Evolutionary conservation across 2,113 vertebrate species (phyloP).

Genomic region (Brachirus orientalis): DNA sequence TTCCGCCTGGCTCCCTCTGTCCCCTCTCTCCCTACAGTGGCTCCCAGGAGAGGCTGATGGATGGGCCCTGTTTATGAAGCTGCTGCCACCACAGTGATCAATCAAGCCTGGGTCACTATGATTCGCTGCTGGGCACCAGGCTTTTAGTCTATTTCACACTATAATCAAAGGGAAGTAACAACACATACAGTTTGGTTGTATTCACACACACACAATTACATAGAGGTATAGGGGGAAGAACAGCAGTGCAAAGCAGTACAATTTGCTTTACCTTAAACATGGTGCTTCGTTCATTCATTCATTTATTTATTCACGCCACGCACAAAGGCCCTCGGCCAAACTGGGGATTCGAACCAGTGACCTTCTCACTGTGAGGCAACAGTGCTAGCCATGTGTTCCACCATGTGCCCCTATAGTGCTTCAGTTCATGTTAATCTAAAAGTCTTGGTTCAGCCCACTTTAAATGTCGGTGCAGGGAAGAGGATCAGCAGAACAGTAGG

Average conservation of each 20-base stretch:
- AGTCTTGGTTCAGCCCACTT: neutral
- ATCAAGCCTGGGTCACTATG: conserved; percentile 71
- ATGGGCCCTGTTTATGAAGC: conserved; percentile 82
- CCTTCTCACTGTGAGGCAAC: too few relatives aligned
- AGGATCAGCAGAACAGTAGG: conserved; percentile 2
- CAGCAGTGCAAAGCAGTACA: neutral
- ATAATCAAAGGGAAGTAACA: conserved; percentile 25
- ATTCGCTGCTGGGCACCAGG: conserved; percentile 50
- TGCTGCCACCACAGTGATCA: conserved; percentile 80
- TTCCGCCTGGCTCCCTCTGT: conserved; percentile 61
- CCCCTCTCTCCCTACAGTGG: conserved; percentile 46
- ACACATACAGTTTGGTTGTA: conserved; percentile 33
- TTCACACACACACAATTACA: neutral
- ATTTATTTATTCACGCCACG: too few relatives aligned
- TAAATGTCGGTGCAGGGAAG: conserved; percentile 1
- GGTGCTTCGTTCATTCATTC: too few relatives aligned
- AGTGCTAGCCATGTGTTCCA: too few relatives aligned
- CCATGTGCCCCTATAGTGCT: neutral
- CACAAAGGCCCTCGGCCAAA: too few relatives aligned
- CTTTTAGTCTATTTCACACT: conserved; percentile 51
- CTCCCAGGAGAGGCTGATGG: conserved; percentile 80
- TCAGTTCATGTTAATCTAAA: neutral
- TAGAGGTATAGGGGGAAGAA: neutral
- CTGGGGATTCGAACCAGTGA: too few relatives aligned
- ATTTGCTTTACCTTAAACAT: conserved; percentile 4